Evolutionary conservation across 2,888 invertebrate species (phyloP), one percentile per base, ranked within the genome.

Genomic region (Cryptus armator): DNA sequence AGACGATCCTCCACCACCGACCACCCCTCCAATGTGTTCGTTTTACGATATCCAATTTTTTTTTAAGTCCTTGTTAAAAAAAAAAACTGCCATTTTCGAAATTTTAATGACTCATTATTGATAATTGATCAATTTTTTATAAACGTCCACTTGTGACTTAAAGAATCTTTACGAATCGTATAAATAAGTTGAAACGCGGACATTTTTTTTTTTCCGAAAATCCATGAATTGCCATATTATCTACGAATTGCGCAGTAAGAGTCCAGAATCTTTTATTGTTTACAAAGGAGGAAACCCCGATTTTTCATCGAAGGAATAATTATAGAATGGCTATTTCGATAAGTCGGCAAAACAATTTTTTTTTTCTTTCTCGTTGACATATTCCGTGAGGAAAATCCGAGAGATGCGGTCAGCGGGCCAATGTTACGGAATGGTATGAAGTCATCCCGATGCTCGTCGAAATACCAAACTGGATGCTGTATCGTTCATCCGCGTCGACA

Each of bases 351-450:
- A 37, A 37, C 37, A 37, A 37, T 37, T 37, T 37, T 37, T 37
- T 37, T 37, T 37, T 37, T 9, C 0, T 37, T 9, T 37, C 9
- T 37, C 37, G 37, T 37, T 9, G 37, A 37, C 37, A 9, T 37
- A 9, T 37, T 6, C 37, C 37, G 37, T 24, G 16, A 53, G 24
- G 44, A 56, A 68, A 59, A 76, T 24, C 24, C 37, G 7, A 37
- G 37, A 37, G 37, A 66, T 43, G 43, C 76, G 37, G 53, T 56
- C 76, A 16, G 48, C 44, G 56, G 46, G 46, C 48, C 37, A 51
- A n/a, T 9, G 53, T 80, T 79, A 56, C 66, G 53, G 66, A 71
- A 72, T 66, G 51, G 24, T 70, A 43, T 70, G 46, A 62, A 70
- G 66, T 80, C 43, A 53, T 66, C 9, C 19, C 24, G 16, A 51